A percentile compares a stretch with the other conserved stretches of the same genome.
phyloP scores from a whole-genome alignment of 2,797 vertebrate species.

The Salarias fasciatus region DNA sequence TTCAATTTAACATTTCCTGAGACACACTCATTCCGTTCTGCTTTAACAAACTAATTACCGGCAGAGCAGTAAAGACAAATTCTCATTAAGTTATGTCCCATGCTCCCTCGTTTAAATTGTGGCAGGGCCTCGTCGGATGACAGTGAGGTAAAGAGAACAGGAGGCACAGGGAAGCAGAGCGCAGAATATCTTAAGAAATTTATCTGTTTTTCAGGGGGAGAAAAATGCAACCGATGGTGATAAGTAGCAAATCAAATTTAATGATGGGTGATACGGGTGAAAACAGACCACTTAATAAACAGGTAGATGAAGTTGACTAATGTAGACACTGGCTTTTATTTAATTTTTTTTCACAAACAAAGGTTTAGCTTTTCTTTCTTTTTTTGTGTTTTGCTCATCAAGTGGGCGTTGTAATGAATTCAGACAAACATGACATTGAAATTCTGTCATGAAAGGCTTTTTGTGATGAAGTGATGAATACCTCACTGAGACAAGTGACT shows the following conservation, averaged over 20 bases:
- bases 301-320: background rate
- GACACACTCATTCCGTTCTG: constrained; percentile 61
- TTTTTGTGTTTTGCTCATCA: background rate
- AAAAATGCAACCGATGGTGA: constrained; percentile 3
- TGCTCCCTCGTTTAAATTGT: constrained; percentile 57
- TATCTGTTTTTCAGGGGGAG: constrained; percentile 24
- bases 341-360: constrained; percentile 3
- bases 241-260: constrained; percentile 24
- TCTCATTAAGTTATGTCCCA: constrained; percentile 67
- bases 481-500: constrained; percentile 14
- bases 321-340: background rate
- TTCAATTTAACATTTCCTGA: constrained; percentile 73
- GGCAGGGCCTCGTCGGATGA: constrained; percentile 39
- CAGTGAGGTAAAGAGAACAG: constrained; percentile 7
- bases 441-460: constrained; percentile 1
- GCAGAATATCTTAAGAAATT: constrained; percentile 7
- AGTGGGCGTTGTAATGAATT: background rate
- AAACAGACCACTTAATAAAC: constrained; percentile 12
- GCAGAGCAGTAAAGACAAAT: constrained; percentile 65
- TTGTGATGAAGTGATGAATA: constrained; percentile 8
- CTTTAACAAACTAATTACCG: constrained; percentile 78
- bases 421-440: constrained; percentile 9
- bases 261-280: background rate
- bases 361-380: background rate
- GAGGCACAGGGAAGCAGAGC: background rate